Evolutionary conservation across 2,113 vertebrate species (phyloP).

Genomic region (Panurus biarmicus): DNA sequence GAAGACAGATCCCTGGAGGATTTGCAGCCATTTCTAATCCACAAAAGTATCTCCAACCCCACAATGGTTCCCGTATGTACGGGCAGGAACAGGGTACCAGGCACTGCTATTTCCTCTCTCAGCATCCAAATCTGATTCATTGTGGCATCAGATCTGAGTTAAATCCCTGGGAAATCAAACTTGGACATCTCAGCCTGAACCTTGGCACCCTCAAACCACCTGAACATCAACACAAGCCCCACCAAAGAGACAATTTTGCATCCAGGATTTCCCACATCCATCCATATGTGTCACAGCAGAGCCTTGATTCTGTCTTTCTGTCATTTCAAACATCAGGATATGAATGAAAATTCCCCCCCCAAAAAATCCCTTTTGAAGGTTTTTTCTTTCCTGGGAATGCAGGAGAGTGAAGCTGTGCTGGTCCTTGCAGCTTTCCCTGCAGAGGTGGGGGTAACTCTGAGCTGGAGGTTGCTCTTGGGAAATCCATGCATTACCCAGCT

Average conservation of each 20-base stretch:
- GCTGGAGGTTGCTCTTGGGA: neutral
- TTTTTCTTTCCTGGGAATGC: neutral
- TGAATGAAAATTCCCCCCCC: fast-evolving
- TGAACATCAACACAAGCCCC: neutral
- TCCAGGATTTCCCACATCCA: neutral
- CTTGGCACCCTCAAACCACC: neutral
- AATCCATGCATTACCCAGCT: fast-evolving
- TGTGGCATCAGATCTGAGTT: no score
- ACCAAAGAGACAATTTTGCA: neutral
- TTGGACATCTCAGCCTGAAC: neutral
- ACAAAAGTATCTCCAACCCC: neutral
- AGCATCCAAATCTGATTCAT: fast-evolving
- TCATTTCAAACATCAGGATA: neutral
- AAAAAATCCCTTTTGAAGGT: fast-evolving
- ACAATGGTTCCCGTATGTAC: fast-evolving
- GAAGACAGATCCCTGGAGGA: neutral
- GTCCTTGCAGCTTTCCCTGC: neutral
- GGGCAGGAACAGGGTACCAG: neutral
- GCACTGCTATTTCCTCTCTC: neutral
- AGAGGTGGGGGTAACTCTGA: fast-evolving
- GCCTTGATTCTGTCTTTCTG: neutral
- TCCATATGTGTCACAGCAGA: fast-evolving
- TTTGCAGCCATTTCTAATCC: neutral
- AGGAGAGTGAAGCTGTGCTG: neutral
- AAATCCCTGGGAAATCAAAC: neutral